phyloP scores from a whole-genome alignment of 2,113 vertebrate species.

The Lasiurus cinereus region DNA sequence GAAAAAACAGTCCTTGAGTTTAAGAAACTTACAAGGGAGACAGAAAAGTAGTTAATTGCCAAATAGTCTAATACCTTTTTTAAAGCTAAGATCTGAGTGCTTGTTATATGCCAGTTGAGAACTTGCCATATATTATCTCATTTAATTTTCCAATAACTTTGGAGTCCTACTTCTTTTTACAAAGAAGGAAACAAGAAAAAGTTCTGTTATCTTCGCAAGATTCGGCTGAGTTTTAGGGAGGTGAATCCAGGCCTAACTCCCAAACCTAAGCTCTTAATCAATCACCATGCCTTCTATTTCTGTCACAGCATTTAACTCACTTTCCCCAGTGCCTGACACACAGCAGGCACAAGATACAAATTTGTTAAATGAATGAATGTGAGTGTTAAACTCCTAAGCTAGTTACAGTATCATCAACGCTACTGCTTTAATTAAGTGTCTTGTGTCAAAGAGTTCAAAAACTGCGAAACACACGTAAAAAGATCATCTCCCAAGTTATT shows the following conservation, averaged over 20 bases:
- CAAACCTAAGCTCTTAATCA: conserved; percentile 43
- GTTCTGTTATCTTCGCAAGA: neutral
- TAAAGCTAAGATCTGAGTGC: neutral
- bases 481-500: neutral
- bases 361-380: conserved; percentile 34
- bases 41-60: conserved; percentile 11
- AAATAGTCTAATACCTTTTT: neutral
- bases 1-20: conserved; percentile 42
- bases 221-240: conserved; percentile 25
- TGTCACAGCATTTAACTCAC: neutral
- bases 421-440: neutral
- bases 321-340: neutral
- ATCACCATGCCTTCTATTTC: neutral
- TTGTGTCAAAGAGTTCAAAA: neutral
- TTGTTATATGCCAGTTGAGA: neutral
- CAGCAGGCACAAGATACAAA: neutral
- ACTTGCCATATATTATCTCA: neutral
- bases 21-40: neutral
- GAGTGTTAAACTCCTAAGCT: conserved; percentile 16
- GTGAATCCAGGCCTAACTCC: conserved; percentile 14
- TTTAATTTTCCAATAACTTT: conserved; percentile 32
- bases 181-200: neutral
- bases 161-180: neutral
- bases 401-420: neutral
- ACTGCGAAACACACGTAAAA: neutral